Base-by-base conservation (phyloP, 2,797 vertebrate genomes). In the Hemitrygon akajei region DNA sequence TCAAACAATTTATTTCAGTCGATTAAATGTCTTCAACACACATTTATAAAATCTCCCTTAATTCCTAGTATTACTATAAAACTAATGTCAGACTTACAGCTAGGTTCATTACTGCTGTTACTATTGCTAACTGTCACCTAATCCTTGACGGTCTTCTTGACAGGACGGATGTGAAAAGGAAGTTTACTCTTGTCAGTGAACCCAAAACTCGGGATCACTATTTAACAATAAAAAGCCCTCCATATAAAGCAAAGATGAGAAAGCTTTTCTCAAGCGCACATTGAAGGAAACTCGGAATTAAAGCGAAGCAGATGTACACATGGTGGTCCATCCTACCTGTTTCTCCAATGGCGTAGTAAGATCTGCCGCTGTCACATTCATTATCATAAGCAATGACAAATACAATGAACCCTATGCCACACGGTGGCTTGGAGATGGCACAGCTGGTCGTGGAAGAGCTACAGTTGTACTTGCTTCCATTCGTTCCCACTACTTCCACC, bases 351-450 rank as follows among this genome's bases (percentile, higher is more conserved):
- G 94, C 82, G 34, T 95, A 96, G 79, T 97, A 94, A 34, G 34
- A 92, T 47, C 16, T 89, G 0, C 95, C 95, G 58, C 97, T 97
- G 94, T 94, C 22, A 75, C 97, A 98, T 10, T 97, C 94, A 0
- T 96, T 12, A 1, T 97, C 96, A 7, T 94, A 96, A 6, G 97
- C 95, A 0, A 95, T 97, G 94, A 97, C 96, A 94, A 94, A 95
- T 56, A 97, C 77, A 0, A 95, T 96, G 86, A 98, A 84, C 76
- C 95, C 95, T 58, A 97, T 96, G 80, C 97, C 97, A 30, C 97
- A 98, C 0, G 66, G 58, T 30, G 97, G 22, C 0, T 94, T 95
- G 0, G 94, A 7, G 0, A 98, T 97, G 58, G 94, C 94, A 22
- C 97, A 98, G 95, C 96, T 97, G 95, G 95, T 96, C 58, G 94